Base-by-base conservation (phyloP, 1,140 invertebrate species). In the Meloidogyne floridensis region DNA sequence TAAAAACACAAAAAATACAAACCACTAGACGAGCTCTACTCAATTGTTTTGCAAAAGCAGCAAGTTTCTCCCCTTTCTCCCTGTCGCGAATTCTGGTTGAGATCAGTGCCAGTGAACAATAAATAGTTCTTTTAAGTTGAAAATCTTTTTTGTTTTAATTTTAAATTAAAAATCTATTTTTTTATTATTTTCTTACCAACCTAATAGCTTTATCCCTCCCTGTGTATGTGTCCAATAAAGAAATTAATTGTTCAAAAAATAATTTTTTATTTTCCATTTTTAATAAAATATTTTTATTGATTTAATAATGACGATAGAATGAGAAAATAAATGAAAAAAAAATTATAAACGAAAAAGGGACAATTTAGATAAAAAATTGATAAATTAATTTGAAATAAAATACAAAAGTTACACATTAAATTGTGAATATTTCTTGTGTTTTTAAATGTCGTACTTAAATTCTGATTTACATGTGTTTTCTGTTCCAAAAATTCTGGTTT, bases 171-270 rank as follows among this genome's bases (percentile, higher is more conserved):
- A 70, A 7, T n/a, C n/a, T 69, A 47, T n/a, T 3, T 47, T 47
- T 3, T 3, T 47, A 47, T 3, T 47, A 47, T 47, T 47, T 15
- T 32, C 9, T 10, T 6, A 32, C 47, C n/a, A 47, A 70, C 77
- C 77, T 65, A 71, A 79, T 79, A n/a, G 77, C 65, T 70, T 79
- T 79, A 71, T 79, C 77, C 6, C 77, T 42, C 6, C 77, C 77
- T 18, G 20, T 20, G 18, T 71, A 79, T 51, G 18, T 69, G 4
- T 79, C 77, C 20, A 79, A 53, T 15, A 79, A 7, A 32, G n/a
- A 18, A 71, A 59, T 9, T 47, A 43, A 10, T 15, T 18, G 13
- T 69, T 54, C 77, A 59, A 42, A 53, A 53, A 53, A 51, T 18
- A 71, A 65, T 47, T 53, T 70, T 69, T 71, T 51, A 71, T 79